Evolutionary conservation across 2,888 invertebrate genomes (phyloP).

Genomic region (Drosophila borealis): DNA sequence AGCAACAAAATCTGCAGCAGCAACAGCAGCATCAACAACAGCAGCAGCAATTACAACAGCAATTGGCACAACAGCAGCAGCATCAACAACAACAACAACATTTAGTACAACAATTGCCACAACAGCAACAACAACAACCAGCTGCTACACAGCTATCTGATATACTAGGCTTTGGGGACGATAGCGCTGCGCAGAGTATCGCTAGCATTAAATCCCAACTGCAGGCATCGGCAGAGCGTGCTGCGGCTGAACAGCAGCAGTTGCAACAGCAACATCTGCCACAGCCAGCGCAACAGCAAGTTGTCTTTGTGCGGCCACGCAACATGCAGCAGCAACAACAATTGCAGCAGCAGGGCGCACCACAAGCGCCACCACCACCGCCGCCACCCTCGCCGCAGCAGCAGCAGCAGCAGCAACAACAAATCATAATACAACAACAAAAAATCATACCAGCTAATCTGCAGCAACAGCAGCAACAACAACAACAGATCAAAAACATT

Average conservation of each 20-base stretch:
- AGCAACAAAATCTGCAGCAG: conserved; percentile 42
- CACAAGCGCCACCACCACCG: conserved; percentile 68
- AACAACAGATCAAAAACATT: conserved; percentile 73
- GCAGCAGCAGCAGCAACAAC: conserved; percentile 75
- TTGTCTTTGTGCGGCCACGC: conserved; percentile 81
- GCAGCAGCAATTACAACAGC: conserved; percentile 48
- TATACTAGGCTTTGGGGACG: conserved; percentile 83
- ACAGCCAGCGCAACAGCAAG: conserved; percentile 72
- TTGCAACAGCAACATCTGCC: conserved; percentile 76
- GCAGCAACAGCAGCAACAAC: conserved; percentile 65
- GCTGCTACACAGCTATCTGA: conserved; percentile 69
- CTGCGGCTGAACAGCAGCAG: conserved; percentile 82
- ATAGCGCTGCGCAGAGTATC: conserved; percentile 76
- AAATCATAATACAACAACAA: conserved; percentile 81
- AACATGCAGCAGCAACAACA: conserved; percentile 70
- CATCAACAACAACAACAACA: conserved; percentile 45
- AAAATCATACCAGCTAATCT: conserved; percentile 79
- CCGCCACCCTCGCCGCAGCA: conserved; percentile 59
- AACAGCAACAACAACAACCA: conserved; percentile 61
- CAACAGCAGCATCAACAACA: conserved; percentile 58
- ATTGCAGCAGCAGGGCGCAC: conserved; percentile 66
- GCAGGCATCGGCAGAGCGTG: conserved; percentile 76
- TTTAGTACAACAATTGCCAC: conserved; percentile 40
- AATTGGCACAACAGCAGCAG: conserved; percentile 39
- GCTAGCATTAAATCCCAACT: conserved; percentile 81